Evolutionary conservation across 1,140 invertebrate species (phyloP).

Genomic region (Heterodera carotae): DNA sequence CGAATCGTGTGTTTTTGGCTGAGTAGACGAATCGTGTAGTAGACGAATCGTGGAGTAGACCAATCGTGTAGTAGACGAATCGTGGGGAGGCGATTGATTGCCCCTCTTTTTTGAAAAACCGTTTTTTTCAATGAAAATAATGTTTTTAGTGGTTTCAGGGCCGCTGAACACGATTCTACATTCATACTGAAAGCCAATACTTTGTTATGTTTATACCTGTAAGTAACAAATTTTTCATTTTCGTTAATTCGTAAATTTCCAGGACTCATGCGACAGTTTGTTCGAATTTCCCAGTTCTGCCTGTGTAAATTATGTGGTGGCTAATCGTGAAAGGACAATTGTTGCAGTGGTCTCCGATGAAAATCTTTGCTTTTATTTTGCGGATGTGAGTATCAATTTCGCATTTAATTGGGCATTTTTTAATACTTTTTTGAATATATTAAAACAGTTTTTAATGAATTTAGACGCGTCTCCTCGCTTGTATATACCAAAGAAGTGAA

Average conservation of each 20-base stretch:
- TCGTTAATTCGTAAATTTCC: background rate
- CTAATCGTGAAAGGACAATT: slow-evolving; percentile 49
- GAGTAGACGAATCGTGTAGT: too few relatives aligned
- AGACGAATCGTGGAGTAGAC: too few relatives aligned
- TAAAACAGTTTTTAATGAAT: too few relatives aligned
- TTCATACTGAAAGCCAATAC: background rate
- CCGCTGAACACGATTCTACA: too few relatives aligned
- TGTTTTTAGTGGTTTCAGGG: too few relatives aligned
- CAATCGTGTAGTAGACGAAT: too few relatives aligned
- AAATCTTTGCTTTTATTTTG: slow-evolving; percentile 43
- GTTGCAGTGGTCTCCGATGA: slow-evolving; percentile 43
- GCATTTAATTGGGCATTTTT: slow-evolving; percentile 13
- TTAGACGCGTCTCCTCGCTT: slow-evolving; percentile 49
- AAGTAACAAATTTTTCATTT: slow-evolving; percentile 2
- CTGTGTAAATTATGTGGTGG: slow-evolving; percentile 36
- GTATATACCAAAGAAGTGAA: slow-evolving; percentile 39
- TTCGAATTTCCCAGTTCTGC: slow-evolving; percentile 36
- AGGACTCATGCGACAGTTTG: slow-evolving; percentile 40
- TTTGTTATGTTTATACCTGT: slow-evolving; percentile 31
- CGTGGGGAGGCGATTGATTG: too few relatives aligned
- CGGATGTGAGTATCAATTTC: slow-evolving; percentile 45
- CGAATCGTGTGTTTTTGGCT: too few relatives aligned
- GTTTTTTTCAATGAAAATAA: too few relatives aligned
- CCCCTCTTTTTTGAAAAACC: too few relatives aligned
- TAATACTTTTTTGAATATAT: too few relatives aligned